Conservation (phyloP, 2,113 vertebrate species). For the Colossoma macropomum region DNA sequence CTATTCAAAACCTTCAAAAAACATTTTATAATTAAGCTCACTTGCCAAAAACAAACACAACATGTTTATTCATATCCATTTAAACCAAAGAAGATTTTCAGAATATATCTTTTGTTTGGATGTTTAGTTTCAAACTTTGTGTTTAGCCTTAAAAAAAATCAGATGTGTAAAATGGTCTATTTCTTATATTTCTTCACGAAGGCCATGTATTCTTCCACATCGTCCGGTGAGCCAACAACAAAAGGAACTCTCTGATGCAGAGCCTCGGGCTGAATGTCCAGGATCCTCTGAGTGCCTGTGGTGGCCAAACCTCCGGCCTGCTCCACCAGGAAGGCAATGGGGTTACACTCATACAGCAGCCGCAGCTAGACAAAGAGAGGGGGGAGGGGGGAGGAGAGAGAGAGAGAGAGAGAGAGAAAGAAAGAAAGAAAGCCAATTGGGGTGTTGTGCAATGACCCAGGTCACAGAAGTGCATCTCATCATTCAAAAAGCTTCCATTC, state of each 20-base stretch:
- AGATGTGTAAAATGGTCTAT: slow-evolving; percentile 9
- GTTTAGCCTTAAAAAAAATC: too few relatives aligned
- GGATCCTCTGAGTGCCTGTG: slow-evolving; percentile 84
- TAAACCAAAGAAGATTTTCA: too few relatives aligned
- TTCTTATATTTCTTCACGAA: slow-evolving; percentile 87
- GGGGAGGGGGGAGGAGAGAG: background rate
- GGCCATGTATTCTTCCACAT: slow-evolving; percentile 90
- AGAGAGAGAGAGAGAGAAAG: background rate
- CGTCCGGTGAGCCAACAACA: slow-evolving; percentile 88
- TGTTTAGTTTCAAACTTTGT: too few relatives aligned
- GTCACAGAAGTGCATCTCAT: background rate
- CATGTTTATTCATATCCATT: too few relatives aligned
- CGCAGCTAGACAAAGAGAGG: slow-evolving; percentile 79
- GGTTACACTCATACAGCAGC: slow-evolving; percentile 96
- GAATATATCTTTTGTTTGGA: too few relatives aligned
- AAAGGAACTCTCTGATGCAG: slow-evolving; percentile 93
- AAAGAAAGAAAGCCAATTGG: too few relatives aligned
- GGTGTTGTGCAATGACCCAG: background rate
- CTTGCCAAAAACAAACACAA: too few relatives aligned
- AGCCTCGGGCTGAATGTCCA: slow-evolving; percentile 88
- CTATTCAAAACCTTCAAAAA: too few relatives aligned
- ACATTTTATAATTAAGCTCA: too few relatives aligned
- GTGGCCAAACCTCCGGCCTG: slow-evolving; percentile 93
- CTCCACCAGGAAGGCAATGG: slow-evolving; percentile 95
- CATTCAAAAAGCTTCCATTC: background rate